A percentile compares a stretch with the other conserved stretches of the same genome.
phyloP scores from a whole-genome alignment of 2,113 vertebrate genomes.

The Choloepus hoffmanni region DNA sequence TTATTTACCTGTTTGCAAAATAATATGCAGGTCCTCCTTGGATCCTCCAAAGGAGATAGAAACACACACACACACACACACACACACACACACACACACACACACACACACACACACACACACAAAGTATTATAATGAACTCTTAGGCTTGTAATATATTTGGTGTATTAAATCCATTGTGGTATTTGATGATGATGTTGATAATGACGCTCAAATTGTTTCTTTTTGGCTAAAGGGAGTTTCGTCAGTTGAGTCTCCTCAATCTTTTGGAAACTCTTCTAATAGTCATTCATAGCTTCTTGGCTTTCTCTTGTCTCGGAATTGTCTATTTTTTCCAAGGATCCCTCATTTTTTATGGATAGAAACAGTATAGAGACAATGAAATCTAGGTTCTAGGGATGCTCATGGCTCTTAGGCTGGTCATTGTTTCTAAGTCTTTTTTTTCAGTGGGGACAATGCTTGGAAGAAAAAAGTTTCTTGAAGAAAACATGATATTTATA shows the following conservation, averaged over 20 bases:
- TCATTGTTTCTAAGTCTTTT: neutral
- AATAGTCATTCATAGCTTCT: neutral
- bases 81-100: neutral
- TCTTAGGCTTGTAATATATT: neutral
- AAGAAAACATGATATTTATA: neutral
- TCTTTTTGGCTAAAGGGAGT: neutral
- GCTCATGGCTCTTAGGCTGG: neutral
- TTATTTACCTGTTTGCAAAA: neutral
- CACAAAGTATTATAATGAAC: neutral
- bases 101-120: neutral
- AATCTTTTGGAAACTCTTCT: neutral
- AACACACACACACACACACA: neutral
- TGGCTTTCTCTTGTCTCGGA: neutral
- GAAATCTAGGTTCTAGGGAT: neutral
- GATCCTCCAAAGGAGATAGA: neutral
- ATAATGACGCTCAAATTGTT: neutral
- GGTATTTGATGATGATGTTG: neutral
- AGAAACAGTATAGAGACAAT: neutral
- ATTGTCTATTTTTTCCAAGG: neutral
- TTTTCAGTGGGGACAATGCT: neutral
- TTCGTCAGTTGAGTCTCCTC: neutral
- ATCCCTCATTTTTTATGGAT: neutral
- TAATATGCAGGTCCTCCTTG: neutral
- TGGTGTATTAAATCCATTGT: neutral
- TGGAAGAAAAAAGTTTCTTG: neutral